phyloP scores from a whole-genome alignment of 2,797 vertebrate species.

The Mallotus villosus region DNA sequence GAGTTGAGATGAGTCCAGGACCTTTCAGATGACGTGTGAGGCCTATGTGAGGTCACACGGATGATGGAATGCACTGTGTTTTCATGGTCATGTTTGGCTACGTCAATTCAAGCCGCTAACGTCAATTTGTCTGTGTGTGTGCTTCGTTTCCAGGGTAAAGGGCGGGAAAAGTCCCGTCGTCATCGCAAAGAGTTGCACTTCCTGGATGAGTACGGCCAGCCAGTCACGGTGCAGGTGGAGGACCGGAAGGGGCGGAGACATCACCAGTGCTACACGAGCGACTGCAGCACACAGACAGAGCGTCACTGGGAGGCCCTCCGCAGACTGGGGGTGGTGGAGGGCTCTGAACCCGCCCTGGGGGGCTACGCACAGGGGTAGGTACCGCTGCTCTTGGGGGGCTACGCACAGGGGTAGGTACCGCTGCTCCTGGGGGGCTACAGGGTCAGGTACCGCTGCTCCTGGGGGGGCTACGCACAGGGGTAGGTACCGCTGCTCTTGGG shows the following conservation, averaged over 20 bases:
- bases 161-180: constrained; percentile 46
- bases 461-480: constrained; percentile 49
- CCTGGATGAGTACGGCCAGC: constrained; percentile 67
- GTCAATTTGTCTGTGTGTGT: not conserved
- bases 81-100: not conserved
- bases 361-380: constrained; percentile 55
- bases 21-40: no score
- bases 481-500: constrained; percentile 25
- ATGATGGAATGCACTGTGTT: not conserved
- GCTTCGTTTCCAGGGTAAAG: constrained; percentile 48
- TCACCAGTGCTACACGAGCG: constrained; percentile 41
- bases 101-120: not conserved
- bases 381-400: constrained; percentile 8
- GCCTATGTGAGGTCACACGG: no score
- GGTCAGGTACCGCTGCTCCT: no score
- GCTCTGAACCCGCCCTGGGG: constrained; percentile 35
- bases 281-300: constrained; percentile 56
- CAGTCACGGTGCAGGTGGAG: constrained; percentile 64
- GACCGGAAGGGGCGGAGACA: constrained; percentile 38
- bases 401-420: constrained; percentile 51
- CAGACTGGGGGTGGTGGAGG: constrained; percentile 64
- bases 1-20: no score
- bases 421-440: no score
- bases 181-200: constrained; percentile 60
- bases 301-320: constrained; percentile 68